A percentile compares a stretch with the other conserved stretches of the same genome.
These are phyloP conservation scores for Collichthys lucidus DNA, from an alignment of 2,113 vertebrate species.

Conservation along the genomic window DNA sequence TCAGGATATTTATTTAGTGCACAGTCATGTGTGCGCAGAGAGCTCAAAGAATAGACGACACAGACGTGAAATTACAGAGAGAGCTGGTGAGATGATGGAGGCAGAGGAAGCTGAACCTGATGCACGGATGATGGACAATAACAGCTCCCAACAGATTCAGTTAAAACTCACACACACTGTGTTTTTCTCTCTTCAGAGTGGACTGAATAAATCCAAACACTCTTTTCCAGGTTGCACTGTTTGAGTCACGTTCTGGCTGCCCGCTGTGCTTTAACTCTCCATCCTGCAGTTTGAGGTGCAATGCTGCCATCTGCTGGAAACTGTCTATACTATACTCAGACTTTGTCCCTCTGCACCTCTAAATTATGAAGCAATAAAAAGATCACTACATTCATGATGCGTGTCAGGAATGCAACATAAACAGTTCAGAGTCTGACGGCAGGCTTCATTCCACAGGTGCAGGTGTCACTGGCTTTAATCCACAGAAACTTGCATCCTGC, in stretches of 20 bases:
- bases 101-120: slow-evolving; percentile 16
- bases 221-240: background rate
- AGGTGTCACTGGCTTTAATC: background rate
- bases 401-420: background rate
- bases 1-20: background rate
- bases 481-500: background rate
- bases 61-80: background rate
- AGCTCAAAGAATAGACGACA: background rate
- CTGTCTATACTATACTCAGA: background rate
- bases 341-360: too few species aligned
- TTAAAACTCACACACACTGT: background rate
- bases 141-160: background rate
- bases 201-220: background rate
- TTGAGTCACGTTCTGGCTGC: background rate
- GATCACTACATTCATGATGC: background rate
- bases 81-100: background rate
- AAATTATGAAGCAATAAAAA: background rate
- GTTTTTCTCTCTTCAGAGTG: background rate
- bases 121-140: slow-evolving; percentile 19
- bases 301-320: slow-evolving; percentile 78
- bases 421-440: too few species aligned
- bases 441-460: background rate
- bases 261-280: background rate
- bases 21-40: background rate
- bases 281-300: slow-evolving; percentile 32